Evolutionary conservation across 2,888 invertebrate genomes (phyloP).

Genomic region (Limenitis arthemis): DNA sequence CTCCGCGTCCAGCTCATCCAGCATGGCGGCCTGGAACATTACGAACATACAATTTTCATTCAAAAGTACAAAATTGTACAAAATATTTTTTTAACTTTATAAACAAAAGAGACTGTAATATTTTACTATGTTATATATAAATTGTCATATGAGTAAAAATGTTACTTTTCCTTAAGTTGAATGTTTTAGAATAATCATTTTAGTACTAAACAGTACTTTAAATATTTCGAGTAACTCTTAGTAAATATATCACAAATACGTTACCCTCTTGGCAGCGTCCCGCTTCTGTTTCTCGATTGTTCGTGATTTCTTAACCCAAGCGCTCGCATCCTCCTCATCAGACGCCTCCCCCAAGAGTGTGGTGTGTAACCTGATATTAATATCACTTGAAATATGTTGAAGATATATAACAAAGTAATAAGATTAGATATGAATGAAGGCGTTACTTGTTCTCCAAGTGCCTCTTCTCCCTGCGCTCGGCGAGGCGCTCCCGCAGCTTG

Average conservation of each 20-base stretch:
- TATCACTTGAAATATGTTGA: not conserved
- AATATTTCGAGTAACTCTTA: no score
- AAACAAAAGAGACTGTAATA: no score
- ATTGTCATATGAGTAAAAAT: no score
- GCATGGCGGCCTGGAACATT: constrained; percentile 81
- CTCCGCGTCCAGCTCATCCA: constrained; percentile 88
- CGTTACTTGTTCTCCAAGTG: constrained; percentile 81
- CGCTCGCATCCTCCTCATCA: constrained; percentile 78
- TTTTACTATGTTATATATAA: no score
- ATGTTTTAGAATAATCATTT: no score
- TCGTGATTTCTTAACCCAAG: constrained; percentile 90
- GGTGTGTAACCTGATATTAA: constrained; percentile 36
- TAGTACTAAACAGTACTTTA: no score
- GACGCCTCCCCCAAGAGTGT: constrained; percentile 75
- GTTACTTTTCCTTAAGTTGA: no score
- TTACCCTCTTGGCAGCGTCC: constrained; percentile 87
- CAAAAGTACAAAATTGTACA: no score
- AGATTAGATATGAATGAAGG: not conserved
- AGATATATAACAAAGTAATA: not conserved
- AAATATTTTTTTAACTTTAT: no score
- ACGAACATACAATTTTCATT: no score
- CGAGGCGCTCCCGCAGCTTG: constrained; percentile 94
- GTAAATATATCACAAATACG: constrained; percentile 19
- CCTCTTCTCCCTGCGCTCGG: constrained; percentile 92
- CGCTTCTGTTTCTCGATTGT: constrained; percentile 83